phyloP scores from a whole-genome alignment of 1,140 invertebrate species.

The Aleiodes sp. region DNA sequence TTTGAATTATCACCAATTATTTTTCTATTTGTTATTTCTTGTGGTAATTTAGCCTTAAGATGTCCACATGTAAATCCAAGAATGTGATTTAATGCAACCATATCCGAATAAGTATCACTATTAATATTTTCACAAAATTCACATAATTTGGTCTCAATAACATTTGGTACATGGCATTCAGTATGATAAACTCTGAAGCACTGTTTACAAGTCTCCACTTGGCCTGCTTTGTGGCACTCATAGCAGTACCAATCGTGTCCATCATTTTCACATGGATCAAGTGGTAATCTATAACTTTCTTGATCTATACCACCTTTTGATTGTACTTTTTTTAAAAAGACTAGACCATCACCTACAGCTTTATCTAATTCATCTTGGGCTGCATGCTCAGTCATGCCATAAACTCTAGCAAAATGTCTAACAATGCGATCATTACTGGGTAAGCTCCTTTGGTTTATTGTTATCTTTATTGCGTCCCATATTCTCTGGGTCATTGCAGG shows the following conservation, averaged over 20 bases:
- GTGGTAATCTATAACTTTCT: constrained; percentile 52
- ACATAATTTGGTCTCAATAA: constrained; percentile 49
- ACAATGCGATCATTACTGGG: constrained; percentile 57
- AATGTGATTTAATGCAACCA: constrained; percentile 56
- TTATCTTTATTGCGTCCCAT: constrained; percentile 60
- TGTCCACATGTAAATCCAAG: constrained; percentile 59
- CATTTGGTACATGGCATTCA: constrained; percentile 47
- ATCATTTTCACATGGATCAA: constrained; percentile 43
- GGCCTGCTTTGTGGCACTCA: constrained; percentile 56
- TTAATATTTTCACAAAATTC: constrained; percentile 59
- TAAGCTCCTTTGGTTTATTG: constrained; percentile 57
- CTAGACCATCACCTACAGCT: constrained; percentile 54
- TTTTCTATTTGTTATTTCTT: constrained; percentile 59
- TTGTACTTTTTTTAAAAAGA: constrained; percentile 55
- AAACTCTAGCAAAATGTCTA: constrained; percentile 56
- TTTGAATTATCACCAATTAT: constrained; percentile 54
- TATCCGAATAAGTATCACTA: constrained; percentile 46
- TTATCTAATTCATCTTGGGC: constrained; percentile 56
- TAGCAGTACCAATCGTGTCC: constrained; percentile 60
- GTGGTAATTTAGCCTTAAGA: constrained; percentile 59
- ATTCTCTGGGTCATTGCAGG: constrained; percentile 55
- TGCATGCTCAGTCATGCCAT: constrained; percentile 52
- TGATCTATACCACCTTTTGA: constrained; percentile 55
- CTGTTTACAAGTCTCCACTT: constrained; percentile 54
- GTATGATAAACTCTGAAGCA: constrained; percentile 57